Evolutionary conservation across 2,888 invertebrate species (phyloP).

Genomic region (Rhaphigaster nebulosa): DNA sequence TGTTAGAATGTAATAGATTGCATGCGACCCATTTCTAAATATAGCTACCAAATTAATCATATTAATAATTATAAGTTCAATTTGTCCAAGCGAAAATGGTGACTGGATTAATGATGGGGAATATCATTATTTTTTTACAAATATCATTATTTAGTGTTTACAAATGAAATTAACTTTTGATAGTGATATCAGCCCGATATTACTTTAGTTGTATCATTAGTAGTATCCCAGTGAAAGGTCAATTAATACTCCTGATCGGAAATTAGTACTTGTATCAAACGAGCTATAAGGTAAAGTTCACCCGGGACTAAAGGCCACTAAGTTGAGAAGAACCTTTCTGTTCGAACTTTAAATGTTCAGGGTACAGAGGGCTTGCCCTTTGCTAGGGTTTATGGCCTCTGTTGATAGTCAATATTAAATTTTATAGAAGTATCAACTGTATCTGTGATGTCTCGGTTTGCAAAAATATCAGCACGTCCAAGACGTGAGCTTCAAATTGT

Average conservation of each 20-base stretch:
- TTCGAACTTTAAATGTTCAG: constrained; percentile 16
- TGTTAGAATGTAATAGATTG: too few relatives aligned
- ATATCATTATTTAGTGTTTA: too few relatives aligned
- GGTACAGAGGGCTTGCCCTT: neutral
- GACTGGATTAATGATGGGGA: neutral
- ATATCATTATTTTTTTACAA: neutral
- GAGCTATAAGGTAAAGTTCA: neutral
- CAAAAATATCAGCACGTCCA: neutral
- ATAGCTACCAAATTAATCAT: too few relatives aligned
- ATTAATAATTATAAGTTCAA: too few relatives aligned
- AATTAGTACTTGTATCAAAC: neutral
- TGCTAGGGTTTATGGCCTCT: neutral
- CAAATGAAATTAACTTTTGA: neutral
- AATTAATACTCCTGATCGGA: neutral
- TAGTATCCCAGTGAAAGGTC: neutral
- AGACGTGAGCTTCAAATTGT: constrained; percentile 16
- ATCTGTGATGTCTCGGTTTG: neutral
- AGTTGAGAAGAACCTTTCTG: neutral
- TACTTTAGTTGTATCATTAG: neutral
- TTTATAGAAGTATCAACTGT: neutral
- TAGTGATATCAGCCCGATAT: neutral
- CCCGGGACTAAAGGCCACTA: neutral
- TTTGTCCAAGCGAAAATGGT: neutral
- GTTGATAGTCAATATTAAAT: neutral
- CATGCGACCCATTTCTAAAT: too few relatives aligned